phyloP scores from a whole-genome alignment of 2,797 vertebrate genomes.

The Thunnus albacares region DNA sequence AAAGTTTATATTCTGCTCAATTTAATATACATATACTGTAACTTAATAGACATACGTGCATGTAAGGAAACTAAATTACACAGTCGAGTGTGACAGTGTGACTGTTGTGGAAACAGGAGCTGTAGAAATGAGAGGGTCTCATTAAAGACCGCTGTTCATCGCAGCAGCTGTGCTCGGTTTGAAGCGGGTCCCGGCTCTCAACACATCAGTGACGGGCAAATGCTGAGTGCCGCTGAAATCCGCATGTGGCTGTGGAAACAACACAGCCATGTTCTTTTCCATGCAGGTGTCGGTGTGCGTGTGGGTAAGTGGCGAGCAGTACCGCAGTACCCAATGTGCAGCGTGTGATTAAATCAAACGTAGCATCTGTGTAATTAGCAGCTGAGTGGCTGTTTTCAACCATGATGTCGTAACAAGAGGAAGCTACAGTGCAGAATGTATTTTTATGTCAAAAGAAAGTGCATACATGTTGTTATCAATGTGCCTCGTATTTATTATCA shows the following conservation, averaged over 20 bases:
- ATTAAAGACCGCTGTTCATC: slow-evolving; percentile 39
- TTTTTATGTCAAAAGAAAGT: slow-evolving; percentile 9
- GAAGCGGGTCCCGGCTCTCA: slow-evolving; percentile 31
- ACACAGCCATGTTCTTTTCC: background rate
- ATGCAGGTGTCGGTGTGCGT: slow-evolving; percentile 26
- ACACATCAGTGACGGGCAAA: slow-evolving; percentile 13
- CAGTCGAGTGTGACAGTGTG: background rate
- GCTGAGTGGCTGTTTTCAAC: slow-evolving; percentile 13
- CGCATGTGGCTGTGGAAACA: slow-evolving; percentile 16
- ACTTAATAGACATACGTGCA: slow-evolving; percentile 17
- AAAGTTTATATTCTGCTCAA: slow-evolving; percentile 13
- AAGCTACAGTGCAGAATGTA: background rate
- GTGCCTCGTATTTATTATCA: background rate
- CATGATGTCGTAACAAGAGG: background rate
- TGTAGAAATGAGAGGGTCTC: slow-evolving; percentile 46
- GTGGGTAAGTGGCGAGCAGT: slow-evolving; percentile 8
- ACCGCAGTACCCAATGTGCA: too few species aligned
- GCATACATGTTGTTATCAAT: background rate
- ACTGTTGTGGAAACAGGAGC: slow-evolving; percentile 41
- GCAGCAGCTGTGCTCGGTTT: slow-evolving; percentile 54
- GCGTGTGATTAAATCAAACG: slow-evolving; percentile 27
- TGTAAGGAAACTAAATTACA: slow-evolving; percentile 18
- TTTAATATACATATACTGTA: slow-evolving; percentile 5
- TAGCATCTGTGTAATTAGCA: slow-evolving; percentile 35
- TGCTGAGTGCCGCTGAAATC: slow-evolving; percentile 4